phyloP scores from a whole-genome alignment of 2,888 invertebrate species.

The Drosophila nigritarsus region DNA sequence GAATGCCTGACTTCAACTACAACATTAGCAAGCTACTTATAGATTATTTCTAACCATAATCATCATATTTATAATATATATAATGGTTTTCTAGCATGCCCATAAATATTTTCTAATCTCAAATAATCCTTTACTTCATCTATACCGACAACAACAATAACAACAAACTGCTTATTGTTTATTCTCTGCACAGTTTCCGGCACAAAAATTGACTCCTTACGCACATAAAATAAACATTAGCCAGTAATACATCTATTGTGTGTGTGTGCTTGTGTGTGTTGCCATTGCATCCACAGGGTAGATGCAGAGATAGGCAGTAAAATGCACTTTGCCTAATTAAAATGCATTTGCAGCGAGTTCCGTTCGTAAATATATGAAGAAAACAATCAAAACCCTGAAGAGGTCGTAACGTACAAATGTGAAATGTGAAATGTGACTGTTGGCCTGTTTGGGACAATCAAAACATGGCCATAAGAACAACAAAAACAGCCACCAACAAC shows the following conservation, averaged over 20 bases:
- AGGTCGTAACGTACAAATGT: slow-evolving; percentile 25
- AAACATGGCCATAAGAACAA: slow-evolving; percentile 52
- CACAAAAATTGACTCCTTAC: slow-evolving; percentile 1
- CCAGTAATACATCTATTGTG: background rate
- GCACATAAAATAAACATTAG: slow-evolving; percentile 32
- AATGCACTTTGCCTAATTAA: slow-evolving; percentile 72
- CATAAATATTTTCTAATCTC: background rate
- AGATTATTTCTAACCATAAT: background rate
- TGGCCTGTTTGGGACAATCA: slow-evolving; percentile 46
- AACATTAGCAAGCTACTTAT: background rate
- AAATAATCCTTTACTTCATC: slow-evolving; percentile 22
- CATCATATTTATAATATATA: background rate
- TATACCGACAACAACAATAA: background rate
- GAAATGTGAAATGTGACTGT: slow-evolving; percentile 41
- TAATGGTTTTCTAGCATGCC: background rate
- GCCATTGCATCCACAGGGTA: slow-evolving; percentile 3
- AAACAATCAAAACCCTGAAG: slow-evolving; percentile 9
- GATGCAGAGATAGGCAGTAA: slow-evolving; percentile 9
- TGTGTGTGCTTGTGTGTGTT: background rate
- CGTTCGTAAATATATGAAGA: background rate
- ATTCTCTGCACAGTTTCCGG: slow-evolving; percentile 22
- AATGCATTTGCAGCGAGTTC: slow-evolving; percentile 53
- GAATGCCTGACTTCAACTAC: background rate
- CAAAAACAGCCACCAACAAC: slow-evolving; percentile 40
- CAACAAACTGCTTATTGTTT: slow-evolving; percentile 6